Percentiles rank a stretch among this genome's conserved stretches.
phyloP scores from a whole-genome alignment of 2,888 invertebrate species.

The Pandemis cinnamomeana region DNA sequence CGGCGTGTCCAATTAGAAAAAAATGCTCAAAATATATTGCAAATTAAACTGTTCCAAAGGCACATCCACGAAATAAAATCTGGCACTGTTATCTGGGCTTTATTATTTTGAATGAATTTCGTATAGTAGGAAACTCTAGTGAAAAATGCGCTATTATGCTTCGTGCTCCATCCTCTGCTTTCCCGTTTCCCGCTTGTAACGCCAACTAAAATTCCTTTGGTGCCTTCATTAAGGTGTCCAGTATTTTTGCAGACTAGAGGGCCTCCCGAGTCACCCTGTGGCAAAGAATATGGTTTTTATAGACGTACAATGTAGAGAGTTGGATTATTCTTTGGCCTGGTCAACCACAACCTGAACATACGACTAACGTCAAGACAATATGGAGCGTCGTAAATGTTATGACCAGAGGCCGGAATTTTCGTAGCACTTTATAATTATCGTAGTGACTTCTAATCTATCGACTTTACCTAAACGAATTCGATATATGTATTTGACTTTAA shows the following conservation, averaged over 20 bases:
- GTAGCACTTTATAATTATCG: no score
- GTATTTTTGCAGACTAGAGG: constrained; percentile 1
- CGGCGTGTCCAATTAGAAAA: no score
- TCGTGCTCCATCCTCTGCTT: neutral
- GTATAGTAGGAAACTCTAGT: neutral
- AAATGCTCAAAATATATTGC: no score
- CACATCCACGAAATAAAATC: neutral
- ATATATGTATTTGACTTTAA: no score
- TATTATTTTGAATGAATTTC: neutral
- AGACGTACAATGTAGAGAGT: no score
- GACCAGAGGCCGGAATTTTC: no score
- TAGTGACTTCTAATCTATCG: no score
- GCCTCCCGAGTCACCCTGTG: constrained; percentile 9
- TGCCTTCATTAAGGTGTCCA: neutral
- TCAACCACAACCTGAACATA: no score
- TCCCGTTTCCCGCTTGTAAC: neutral
- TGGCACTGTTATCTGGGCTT: neutral
- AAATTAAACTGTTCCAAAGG: neutral
- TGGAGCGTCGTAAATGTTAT: no score
- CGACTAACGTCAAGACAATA: no score
- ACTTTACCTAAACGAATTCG: no score
- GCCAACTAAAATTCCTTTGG: neutral
- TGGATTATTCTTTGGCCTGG: no score
- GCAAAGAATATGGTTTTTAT: neutral
- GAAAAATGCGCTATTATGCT: neutral